phyloP scores from a whole-genome alignment of 2,888 invertebrate species.

The Proisotoma minuta region DNA sequence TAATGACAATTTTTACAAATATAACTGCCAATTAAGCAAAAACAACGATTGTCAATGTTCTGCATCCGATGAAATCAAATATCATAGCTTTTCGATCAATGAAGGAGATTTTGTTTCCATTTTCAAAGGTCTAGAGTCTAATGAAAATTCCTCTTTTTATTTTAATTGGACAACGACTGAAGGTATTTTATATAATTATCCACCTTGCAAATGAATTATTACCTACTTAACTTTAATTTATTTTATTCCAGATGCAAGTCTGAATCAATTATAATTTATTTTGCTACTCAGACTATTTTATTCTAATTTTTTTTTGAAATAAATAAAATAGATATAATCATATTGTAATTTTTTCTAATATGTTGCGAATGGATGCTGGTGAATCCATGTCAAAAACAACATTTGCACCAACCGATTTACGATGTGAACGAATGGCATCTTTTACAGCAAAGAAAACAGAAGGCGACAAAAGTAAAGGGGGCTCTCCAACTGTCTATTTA shows the following conservation, averaged over 20 bases:
- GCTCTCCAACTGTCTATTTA: constrained; percentile 87
- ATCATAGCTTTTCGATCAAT: background rate
- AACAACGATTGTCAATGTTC: no score
- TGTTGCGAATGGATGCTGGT: constrained; percentile 82
- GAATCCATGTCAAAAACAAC: constrained; percentile 63
- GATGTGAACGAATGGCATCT: constrained; percentile 75
- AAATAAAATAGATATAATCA: no score
- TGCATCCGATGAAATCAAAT: background rate
- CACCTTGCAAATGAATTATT: no score
- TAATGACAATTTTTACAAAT: no score
- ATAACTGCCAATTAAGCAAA: no score
- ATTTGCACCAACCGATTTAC: constrained; percentile 64
- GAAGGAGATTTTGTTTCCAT: background rate
- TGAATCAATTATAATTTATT: no score
- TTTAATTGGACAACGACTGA: background rate
- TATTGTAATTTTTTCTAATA: no score
- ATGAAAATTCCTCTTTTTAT: background rate
- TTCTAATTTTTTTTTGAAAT: no score
- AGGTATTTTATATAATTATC: no score
- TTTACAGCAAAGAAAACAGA: constrained; percentile 84
- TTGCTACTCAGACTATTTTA: no score
- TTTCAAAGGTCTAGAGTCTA: background rate
- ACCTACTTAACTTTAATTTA: no score
- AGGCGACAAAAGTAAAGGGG: constrained; percentile 84
- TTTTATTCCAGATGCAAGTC: no score